Evolutionary conservation across 2,113 vertebrate genomes (phyloP), one percentile per base, ranked within the genome.

Genomic region (Paralichthys olivaceus): DNA sequence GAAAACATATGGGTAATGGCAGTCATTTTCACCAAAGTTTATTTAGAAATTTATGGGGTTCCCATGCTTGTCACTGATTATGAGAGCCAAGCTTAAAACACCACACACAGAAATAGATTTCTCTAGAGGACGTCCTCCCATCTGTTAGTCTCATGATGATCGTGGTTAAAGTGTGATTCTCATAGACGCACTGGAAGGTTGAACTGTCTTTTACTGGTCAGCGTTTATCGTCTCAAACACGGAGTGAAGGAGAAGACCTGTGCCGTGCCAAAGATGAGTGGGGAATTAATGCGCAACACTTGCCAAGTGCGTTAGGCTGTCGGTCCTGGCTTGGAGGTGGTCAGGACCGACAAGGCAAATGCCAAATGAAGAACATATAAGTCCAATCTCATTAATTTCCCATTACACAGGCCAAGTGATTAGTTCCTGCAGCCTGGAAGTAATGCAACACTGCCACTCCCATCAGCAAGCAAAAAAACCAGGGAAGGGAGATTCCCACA

Each of bases 231-330:
- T 20, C 65, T 32, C 20, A 8, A 28, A 28, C n/a, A 11, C 49
- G 7, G 45, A 15, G 26, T 53, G 57, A 69, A 72, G 66, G 26
- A 58, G 67, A 62, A 51, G 47, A 4, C 9, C 15, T 19, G 45
- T 49, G 45, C 17, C 5, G 45, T 19, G 45, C 19, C 15, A 49
- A 17, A 49, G 45, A 19, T 19, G 4, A 49, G 45, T 7, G 14
- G 8, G 67, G 54, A 84, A 83, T 75, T 0, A 49, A 84, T 77
- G 26, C 60, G 3, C 37, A 28, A 20, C 49, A 3, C 58, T 69
- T 53, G 82, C 82, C 84, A 83, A 84, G 37, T 9, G 8, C 59
- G 9, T 25, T 56, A 83, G 84, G 77, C 83, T 80, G 68, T 65
- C 57, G 37, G 17, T 25, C 63, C 37, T 34, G 28, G 70, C 60